Conservation (phyloP, 1,140 invertebrate genomes). For the Drosophila setifemur region DNA sequence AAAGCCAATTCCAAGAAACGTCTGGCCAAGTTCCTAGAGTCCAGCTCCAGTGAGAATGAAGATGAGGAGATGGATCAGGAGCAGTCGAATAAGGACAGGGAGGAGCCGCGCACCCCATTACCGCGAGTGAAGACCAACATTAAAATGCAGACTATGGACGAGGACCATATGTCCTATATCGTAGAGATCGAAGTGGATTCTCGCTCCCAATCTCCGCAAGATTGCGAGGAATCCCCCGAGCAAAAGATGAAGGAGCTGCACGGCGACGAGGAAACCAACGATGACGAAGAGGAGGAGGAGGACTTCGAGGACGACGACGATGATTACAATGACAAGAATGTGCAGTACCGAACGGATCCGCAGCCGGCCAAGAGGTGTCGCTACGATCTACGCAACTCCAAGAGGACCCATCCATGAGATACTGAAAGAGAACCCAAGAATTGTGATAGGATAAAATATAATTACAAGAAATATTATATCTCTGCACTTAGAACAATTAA, state of each 20-base stretch:
- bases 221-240: not conserved
- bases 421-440: too few species aligned
- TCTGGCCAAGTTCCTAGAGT: not conserved
- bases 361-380: constrained; percentile 27
- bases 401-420: not conserved
- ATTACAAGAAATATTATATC: too few species aligned
- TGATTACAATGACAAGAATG: constrained; percentile 21
- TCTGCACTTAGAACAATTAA: not conserved
- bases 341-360: not conserved
- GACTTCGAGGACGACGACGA: constrained; percentile 20
- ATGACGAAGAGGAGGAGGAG: not conserved
- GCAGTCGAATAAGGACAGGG: not conserved
- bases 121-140: too few species aligned
- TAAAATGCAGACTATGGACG: not conserved
- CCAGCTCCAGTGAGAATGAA: constrained; percentile 16
- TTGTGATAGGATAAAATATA: too few species aligned
- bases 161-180: not conserved
- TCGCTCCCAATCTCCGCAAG: not conserved
- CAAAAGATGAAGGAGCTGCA: not conserved
- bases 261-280: not conserved
- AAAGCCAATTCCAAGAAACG: constrained; percentile 2
- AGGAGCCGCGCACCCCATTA: too few species aligned
- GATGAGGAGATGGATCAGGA: not conserved
- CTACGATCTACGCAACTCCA: constrained; percentile 57
- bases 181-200: not conserved